Base-by-base conservation (phyloP, 1,140 invertebrate species). In the Cataglyphis hispanica region DNA sequence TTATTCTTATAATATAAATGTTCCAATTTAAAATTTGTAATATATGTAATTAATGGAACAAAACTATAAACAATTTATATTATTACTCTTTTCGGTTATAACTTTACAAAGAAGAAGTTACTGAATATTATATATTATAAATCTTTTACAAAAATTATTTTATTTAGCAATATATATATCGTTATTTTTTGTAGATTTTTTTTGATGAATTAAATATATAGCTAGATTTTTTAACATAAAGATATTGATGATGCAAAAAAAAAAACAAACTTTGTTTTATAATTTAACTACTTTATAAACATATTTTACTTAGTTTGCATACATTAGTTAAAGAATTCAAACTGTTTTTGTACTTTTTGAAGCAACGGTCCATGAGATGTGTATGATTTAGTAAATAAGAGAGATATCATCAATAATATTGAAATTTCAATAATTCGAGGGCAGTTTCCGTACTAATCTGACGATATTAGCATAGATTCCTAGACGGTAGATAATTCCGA, bases 401-500 rank as follows among this genome's bases (percentile, higher is more conserved):
- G 46, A 50, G n/a, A 61, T 19, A 34, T 22, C 60, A 84, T 75
- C 31, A 77, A 84, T 72, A 72, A 80, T 86, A 88, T 86, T 46
- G 78, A 89, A 91, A 91, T 89, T 90, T 91, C 87, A 89, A 90
- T 89, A 91, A 89, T 89, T 81, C 75, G 61, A 40, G 69, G 60
- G 67, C 86, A 86, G 60, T 89, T 87, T 64, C 83, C 77, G 67
- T 74, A 87, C 89, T 90, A 92, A 91, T 92, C 89, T 91, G 86
- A 74, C 88, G 86, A 91, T 92, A 92, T 93, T 89, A 90, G 91
- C 91, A 92, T 92, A 92, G 92, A 94, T 94, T 91, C 86, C 91
- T 87, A 84, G 86, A 90, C 85, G 87, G 90, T 91, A 93, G 93
- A 93, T 93, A 93, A 92, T 80, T 94, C 84, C 89, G 91, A 93